Evolutionary conservation across 2,797 vertebrate species (phyloP).

Genomic region (Babyrousa celebensis): DNA sequence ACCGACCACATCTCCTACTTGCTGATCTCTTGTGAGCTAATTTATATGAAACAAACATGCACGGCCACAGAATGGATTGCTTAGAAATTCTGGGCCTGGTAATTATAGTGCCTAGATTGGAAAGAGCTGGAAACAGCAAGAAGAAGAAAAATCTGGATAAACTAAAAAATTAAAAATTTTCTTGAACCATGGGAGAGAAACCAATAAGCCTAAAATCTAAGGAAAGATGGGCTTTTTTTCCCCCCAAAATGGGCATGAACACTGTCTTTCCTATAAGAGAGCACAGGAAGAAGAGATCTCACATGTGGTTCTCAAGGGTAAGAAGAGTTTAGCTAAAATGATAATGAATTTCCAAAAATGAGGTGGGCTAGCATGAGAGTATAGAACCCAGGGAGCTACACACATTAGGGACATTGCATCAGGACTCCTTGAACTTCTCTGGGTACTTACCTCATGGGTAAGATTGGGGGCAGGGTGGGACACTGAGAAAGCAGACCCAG

Average conservation of each 20-base stretch:
- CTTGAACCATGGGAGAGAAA: neutral
- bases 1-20: neutral
- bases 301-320: neutral
- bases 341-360: neutral
- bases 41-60: neutral
- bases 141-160: neutral
- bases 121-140: neutral
- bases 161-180: slow-evolving; percentile 30
- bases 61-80: neutral
- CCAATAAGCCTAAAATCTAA: neutral
- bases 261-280: neutral
- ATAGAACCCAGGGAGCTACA: neutral
- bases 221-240: neutral
- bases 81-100: neutral
- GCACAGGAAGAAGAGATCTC: neutral
- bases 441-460: neutral
- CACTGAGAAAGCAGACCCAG: neutral
- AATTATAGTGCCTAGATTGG: neutral
- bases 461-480: neutral
- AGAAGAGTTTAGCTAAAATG: neutral
- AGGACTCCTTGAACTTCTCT: neutral
- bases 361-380: neutral
- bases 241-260: neutral
- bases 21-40: neutral
- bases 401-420: neutral